phyloP scores from a whole-genome alignment of 2,888 invertebrate species.

The Laspeyria flexula region DNA sequence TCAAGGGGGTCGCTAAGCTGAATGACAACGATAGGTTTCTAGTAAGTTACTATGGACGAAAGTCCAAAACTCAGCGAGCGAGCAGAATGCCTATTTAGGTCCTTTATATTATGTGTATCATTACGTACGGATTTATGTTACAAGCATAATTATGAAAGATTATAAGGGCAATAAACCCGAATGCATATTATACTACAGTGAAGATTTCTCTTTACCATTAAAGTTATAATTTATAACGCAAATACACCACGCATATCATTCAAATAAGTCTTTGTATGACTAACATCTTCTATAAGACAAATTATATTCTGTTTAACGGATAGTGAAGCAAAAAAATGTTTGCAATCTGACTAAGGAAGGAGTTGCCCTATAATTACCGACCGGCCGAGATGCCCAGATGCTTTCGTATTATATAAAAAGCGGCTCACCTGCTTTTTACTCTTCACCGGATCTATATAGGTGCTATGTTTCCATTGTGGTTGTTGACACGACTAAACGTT shows the following conservation, averaged over 20 bases:
- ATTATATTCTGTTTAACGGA: constrained; percentile 20
- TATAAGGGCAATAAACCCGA: no score
- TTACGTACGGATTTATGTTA: no score
- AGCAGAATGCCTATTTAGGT: no score
- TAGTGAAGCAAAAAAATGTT: constrained; percentile 31
- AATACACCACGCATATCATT: constrained; percentile 19
- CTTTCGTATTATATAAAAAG: constrained; percentile 69
- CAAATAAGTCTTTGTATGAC: constrained; percentile 32
- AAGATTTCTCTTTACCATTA: constrained; percentile 17
- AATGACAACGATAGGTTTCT: no score
- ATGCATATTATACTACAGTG: neutral
- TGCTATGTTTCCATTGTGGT: constrained; percentile 51
- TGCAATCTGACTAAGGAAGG: constrained; percentile 62
- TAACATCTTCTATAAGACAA: constrained; percentile 18
- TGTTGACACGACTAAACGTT: constrained; percentile 19
- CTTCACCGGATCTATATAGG: constrained; percentile 57
- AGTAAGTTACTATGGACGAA: no score
- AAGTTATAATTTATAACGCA: constrained; percentile 26
- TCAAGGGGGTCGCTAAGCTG: no score
- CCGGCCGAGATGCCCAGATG: constrained; percentile 65
- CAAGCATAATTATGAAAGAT: no score
- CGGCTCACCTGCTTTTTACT: constrained; percentile 70
- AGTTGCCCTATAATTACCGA: constrained; percentile 73
- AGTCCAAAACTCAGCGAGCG: no score
- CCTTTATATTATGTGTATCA: no score